Conservation (phyloP, 2,113 vertebrate genomes). For the Carassius gibelio region DNA sequence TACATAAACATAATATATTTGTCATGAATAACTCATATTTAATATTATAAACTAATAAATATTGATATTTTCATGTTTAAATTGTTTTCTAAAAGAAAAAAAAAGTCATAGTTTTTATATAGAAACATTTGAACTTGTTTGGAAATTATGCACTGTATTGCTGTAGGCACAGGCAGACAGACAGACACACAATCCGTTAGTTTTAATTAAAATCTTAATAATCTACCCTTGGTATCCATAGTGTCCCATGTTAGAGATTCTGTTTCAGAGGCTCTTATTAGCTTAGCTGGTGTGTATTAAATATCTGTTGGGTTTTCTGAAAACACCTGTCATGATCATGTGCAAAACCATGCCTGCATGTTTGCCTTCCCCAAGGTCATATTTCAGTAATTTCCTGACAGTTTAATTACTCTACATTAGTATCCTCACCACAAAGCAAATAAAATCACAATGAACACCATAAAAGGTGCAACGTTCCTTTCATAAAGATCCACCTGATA, state of each 20-base stretch:
- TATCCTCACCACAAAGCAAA: slow-evolving; percentile 24
- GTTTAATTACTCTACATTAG: slow-evolving; percentile 26
- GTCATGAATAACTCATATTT: neutral
- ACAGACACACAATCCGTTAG: neutral
- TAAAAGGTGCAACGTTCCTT: slow-evolving; percentile 27
- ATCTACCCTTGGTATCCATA: neutral
- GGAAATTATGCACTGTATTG: no score
- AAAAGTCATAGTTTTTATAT: no score
- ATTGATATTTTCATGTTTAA: neutral
- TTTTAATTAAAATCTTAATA: neutral
- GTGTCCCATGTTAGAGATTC: neutral
- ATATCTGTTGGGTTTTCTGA: slow-evolving; percentile 17
- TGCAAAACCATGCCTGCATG: slow-evolving; percentile 56
- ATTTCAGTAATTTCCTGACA: slow-evolving; percentile 42
- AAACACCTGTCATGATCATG: slow-evolving; percentile 29
- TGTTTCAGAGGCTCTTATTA: neutral
- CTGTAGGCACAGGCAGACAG: no score
- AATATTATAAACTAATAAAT: neutral
- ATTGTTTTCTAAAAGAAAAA: no score
- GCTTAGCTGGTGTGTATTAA: neutral
- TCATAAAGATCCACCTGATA: neutral
- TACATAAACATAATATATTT: neutral
- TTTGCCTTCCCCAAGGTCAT: slow-evolving; percentile 66
- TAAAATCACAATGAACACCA: neutral
- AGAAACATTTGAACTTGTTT: no score